Base-by-base conservation (phyloP, 1,140 invertebrate genomes). In the Pinna nobilis region DNA sequence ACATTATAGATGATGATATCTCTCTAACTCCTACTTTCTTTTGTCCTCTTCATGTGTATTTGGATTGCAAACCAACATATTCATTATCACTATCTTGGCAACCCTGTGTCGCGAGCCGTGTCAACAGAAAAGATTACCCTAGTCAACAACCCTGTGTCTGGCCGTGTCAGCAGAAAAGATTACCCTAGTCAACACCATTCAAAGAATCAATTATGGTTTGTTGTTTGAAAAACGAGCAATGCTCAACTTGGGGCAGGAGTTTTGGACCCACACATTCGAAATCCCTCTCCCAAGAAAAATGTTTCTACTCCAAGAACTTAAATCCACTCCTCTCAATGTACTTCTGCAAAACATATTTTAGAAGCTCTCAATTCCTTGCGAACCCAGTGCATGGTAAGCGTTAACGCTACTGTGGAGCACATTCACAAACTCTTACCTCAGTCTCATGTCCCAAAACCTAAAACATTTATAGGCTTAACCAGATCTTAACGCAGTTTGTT, bases 231-330 rank as follows among this genome's bases (percentile, higher is more conserved):
- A 32, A 39, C 49, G 18, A 15, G 41, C 41, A 15, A 32, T 39
- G 18, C 25, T 71, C 23, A 7, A 61, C 33, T 35, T 71, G 23
- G 69, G 69, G 53, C 39, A 50, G 20, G 50, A 72, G 33, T 28
- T 64, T 25, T 71, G 69, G 59, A 18, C 37, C 1, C 35, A 71
- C 23, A 71, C 47, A 35, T 51, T 63, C 28, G 30, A 70, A 50
- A 41, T 70, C 15, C 33, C 60, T 6, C 37, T 64, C 3, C 59
- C 70, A 51, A 53, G 57, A n/a, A 18, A 15, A 23, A 20, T 53
- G 15, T 20, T 35, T 23, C 30, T 68, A 4, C 20, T 28, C 7
- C 23, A 53, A 7, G 30, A 57, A 20, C 39, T 32, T 32, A 57
- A 15, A 33, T 32, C 30, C 18, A 30, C 23, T 7, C 25, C 25